Evolutionary conservation across 2,797 vertebrate genomes (phyloP).

Genomic region (Urosaurus nigricauda): DNA sequence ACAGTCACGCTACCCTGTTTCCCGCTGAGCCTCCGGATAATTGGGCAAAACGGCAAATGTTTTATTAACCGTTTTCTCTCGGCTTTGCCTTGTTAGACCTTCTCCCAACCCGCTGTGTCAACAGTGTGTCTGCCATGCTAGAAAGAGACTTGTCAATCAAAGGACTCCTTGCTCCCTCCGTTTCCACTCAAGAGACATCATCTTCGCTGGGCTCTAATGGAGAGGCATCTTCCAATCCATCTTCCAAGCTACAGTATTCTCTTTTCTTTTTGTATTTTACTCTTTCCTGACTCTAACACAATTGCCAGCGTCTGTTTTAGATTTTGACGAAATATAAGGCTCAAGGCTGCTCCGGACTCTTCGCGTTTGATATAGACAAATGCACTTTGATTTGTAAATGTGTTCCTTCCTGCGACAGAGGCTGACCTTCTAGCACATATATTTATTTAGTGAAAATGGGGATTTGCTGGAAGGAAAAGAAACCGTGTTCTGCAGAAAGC

Average conservation of each 20-base stretch:
- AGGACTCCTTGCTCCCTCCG: slow-evolving; percentile 56
- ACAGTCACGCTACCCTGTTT: slow-evolving; percentile 32
- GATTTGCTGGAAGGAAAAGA: background rate
- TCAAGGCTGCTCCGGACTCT: slow-evolving; percentile 54
- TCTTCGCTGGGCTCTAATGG: background rate
- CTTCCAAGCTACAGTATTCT: background rate
- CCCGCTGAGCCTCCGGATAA: slow-evolving; percentile 19
- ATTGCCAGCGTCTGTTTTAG: slow-evolving; percentile 76
- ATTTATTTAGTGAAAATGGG: background rate
- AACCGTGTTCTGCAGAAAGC: too few relatives aligned
- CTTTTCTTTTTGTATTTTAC: slow-evolving; percentile 41
- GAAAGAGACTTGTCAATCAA: slow-evolving; percentile 22
- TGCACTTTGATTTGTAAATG: slow-evolving; percentile 50
- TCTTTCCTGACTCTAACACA: slow-evolving; percentile 74
- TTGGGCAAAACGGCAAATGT: slow-evolving; percentile 53
- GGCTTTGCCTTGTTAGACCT: slow-evolving; percentile 54
- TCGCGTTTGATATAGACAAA: slow-evolving; percentile 38
- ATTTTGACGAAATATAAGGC: slow-evolving; percentile 74
- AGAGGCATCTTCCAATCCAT: slow-evolving; percentile 53
- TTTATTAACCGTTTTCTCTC: slow-evolving; percentile 65
- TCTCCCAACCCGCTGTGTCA: slow-evolving; percentile 62
- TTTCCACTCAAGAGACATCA: slow-evolving; percentile 18
- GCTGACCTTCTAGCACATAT: background rate
- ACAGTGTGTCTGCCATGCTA: slow-evolving; percentile 12
- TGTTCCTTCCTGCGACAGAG: background rate